Evolutionary conservation across 2,888 invertebrate species (phyloP).

Genomic region (Latrodectus elegans): DNA sequence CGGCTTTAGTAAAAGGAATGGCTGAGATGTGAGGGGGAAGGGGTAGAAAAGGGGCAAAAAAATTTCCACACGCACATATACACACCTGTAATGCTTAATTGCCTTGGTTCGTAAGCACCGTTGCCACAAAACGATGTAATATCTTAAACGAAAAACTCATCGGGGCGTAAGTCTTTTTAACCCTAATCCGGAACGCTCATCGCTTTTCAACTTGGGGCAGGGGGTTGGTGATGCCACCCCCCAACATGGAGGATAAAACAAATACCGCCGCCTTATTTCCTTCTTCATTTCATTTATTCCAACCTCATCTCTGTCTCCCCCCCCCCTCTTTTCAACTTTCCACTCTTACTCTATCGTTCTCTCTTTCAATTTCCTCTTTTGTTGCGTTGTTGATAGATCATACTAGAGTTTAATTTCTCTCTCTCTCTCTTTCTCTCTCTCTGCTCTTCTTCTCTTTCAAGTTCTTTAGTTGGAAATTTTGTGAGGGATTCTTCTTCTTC

Average conservation of each 20-base stretch:
- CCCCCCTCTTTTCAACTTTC: slow-evolving; percentile 12
- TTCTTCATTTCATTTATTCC: slow-evolving; percentile 65
- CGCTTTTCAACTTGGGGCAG: slow-evolving; percentile 58
- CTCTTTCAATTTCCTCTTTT: slow-evolving; percentile 63
- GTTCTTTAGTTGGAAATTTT: slow-evolving; percentile 68
- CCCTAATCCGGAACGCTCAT: slow-evolving; percentile 68
- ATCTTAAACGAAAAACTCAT: slow-evolving; percentile 69
- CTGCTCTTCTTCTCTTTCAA: slow-evolving; percentile 41
- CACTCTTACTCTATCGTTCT: slow-evolving; percentile 19
- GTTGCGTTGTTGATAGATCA: slow-evolving; percentile 68
- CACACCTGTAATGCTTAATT: slow-evolving; percentile 68
- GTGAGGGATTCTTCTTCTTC: slow-evolving; percentile 38
- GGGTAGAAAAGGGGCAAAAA: slow-evolving; percentile 9
- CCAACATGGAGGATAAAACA: slow-evolving; percentile 66
- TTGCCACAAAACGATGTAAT: slow-evolving; percentile 68
- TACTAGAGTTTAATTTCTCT: slow-evolving; percentile 68
- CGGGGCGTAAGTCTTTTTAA: slow-evolving; percentile 67
- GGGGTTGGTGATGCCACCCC: neutral
- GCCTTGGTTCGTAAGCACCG: slow-evolving; percentile 63
- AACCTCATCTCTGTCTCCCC: neutral
- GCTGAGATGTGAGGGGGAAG: neutral
- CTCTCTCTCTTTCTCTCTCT: neutral
- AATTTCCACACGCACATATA: slow-evolving; percentile 22
- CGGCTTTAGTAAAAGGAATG: slow-evolving; percentile 21
- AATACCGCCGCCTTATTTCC: slow-evolving; percentile 68